These are phyloP conservation scores for Nipponacmea schrenckii DNA, from an alignment of 2,888 invertebrate genomes.

Conservation along the genomic window DNA sequence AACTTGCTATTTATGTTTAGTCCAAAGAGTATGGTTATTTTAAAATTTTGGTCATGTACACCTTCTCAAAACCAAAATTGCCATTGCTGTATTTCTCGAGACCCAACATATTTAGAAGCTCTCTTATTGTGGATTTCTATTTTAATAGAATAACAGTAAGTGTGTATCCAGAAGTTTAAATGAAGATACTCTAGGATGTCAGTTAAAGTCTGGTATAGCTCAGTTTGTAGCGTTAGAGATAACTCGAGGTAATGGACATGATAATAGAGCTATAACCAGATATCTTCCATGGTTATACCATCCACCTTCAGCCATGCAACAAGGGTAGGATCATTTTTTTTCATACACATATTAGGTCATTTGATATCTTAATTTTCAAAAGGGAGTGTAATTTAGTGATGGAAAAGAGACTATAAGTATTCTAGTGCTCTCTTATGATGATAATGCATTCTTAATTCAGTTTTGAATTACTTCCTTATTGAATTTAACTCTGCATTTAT, in stretches of 20 bases:
- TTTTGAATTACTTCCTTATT: too few species aligned
- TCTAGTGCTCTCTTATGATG: too few species aligned
- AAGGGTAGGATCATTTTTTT: conserved; percentile 75
- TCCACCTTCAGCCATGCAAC: conserved; percentile 81
- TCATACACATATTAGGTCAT: neutral
- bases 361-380: too few species aligned
- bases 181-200: conserved; percentile 95
- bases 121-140: neutral
- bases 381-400: too few species aligned
- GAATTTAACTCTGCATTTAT: neutral
- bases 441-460: too few species aligned
- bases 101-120: too few species aligned
- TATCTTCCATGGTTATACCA: conserved; percentile 92
- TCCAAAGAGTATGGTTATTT: too few species aligned
- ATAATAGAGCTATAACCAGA: conserved; percentile 82
- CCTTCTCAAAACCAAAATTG: too few species aligned
- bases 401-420: too few species aligned
- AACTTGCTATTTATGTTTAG: too few species aligned
- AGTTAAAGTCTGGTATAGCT: conserved; percentile 94
- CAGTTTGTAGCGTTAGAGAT: conserved; percentile 87
- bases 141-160: conserved; percentile 76
- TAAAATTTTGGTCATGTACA: too few species aligned
- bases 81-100: too few species aligned
- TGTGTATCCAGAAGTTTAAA: conserved; percentile 73
- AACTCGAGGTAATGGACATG: conserved; percentile 82